Evolutionary conservation across 1,140 invertebrate species (phyloP), one percentile per base, ranked within the genome.

Genomic region (Nephila pilipes): DNA sequence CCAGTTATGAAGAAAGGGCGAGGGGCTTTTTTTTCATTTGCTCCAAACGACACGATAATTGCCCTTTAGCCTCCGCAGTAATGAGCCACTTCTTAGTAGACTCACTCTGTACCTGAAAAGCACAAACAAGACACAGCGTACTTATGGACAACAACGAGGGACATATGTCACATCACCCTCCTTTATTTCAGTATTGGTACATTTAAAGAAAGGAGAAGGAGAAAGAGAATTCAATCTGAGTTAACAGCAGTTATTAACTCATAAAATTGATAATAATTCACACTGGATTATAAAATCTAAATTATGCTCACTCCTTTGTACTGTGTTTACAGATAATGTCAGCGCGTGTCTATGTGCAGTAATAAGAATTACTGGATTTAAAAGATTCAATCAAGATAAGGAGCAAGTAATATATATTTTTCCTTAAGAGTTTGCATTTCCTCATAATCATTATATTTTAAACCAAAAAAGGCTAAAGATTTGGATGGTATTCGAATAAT

Each of bases 81-180:
- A 93, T 89, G 75, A 93, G 75, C 75, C 87, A 93, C 85, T 93
- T 93, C 92, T 93, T 93, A 93, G 89, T 93, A 93, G 79, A 55
- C 55, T 46, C 79, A 10, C 69, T 36, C 38, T 20, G 91, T 93
- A 93, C 91, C 91, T 87, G 91, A 63, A 93, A 58, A 46, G 38
- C 81, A 92, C 69, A 85, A 92, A 92, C 90, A 85, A 85, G 60
- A 36, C 89, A 58, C 18, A n/a, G 22, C 18, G 88, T 6, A n/a
- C 63, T 79, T 75, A 81, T 38, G 38, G 69, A 91, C 89, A 83
- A 91, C 89, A 83, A 81, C 80, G n/a, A n/a, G n/a, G 89, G 80
- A 22, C 69, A 29, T 14, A 20, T 29, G 25, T 29, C 25, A 12
- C 25, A 32, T 75, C 14, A 32, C 3, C 63, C 63, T 65, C 25